Base-by-base conservation (phyloP, 2,888 invertebrate genomes). In the Omphaloscelis lunosa region DNA sequence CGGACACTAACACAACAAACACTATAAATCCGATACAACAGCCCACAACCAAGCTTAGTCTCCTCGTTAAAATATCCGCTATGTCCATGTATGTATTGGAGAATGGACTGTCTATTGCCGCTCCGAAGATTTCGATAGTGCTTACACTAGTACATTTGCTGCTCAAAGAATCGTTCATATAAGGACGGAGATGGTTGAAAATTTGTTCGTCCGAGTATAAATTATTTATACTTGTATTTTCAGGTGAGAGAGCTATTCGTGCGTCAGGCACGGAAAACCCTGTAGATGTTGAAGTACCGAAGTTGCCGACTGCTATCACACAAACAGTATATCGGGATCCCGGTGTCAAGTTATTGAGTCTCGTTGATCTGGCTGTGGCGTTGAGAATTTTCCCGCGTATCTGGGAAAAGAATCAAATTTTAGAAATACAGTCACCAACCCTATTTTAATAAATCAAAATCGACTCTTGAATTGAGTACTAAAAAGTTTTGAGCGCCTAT, bases 1-100 rank as follows among this genome's bases (percentile, higher is more conserved):
- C 98, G n/a, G 98, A 98, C 75, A 98, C 98, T 90, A 99, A 97
- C 45, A 98, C 97, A 72, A 99, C 97, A 92, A 99, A 98, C 70
- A 99, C 98, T 81, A 98, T 97, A 90, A 98, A 98, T 73, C 98
- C 98, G 97, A 99, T 97, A 91, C 98, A 98, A 92, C 98, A 98
- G 72, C 99, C 99, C 75, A 99, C 98, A 89, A 99, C 98, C 85
- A 99, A 97, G 51, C 99, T 98, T 76, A 99, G 97, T 86, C 99
- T 97, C 79, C 98, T 97, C 8, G 98, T 98, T 59, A 99, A 96
- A 90, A 99, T 98, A 80, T 98, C 98, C 86, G 98, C 97, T 65
- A 98, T 97, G 63, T 97, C 97, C 94, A 98, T 97, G 41, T 98
- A 98, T 39, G 98, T 97, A 90, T 97, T 97, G 27, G 97, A 97